Conservation (phyloP, 2,888 invertebrate genomes). For the Thecocarcelia acutangulata region DNA sequence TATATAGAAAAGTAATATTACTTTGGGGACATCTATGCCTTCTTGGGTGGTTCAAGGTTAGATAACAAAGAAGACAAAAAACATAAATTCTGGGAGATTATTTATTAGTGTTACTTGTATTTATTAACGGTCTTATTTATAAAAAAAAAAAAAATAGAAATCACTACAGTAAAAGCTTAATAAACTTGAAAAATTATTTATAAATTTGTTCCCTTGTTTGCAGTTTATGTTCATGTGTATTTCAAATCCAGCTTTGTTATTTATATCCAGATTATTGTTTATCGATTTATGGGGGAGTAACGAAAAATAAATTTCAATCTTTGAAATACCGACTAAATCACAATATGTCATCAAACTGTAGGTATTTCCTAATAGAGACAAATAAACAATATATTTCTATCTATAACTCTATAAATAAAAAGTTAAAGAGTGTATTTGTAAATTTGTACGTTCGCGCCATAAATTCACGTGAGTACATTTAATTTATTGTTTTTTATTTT, state of each 20-base stretch:
- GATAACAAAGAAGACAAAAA: no score
- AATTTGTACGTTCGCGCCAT: background rate
- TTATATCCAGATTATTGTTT: constrained; percentile 54
- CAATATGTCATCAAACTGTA: constrained; percentile 50
- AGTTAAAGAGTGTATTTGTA: background rate
- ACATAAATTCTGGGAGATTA: no score
- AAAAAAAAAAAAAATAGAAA: no score
- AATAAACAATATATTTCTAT: constrained; percentile 37
- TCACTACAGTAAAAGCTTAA: no score
- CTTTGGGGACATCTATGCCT: no score
- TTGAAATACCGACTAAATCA: constrained; percentile 41
- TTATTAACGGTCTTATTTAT: no score
- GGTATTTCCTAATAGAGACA: constrained; percentile 3
- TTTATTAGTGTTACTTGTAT: background rate
- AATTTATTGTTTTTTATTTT: constrained; percentile 14
- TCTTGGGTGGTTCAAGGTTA: no score
- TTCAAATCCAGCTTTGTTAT: constrained; percentile 48
- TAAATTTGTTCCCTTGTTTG: background rate
- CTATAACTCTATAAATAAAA: constrained; percentile 16
- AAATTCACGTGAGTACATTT: background rate
- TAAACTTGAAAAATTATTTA: no score
- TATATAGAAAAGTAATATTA: no score
- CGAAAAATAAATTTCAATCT: background rate
- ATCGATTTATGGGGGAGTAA: constrained; percentile 19
- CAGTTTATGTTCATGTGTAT: constrained; percentile 7